Base-by-base conservation (phyloP, 2,888 invertebrate genomes). In the Habrosyne pyritoides region DNA sequence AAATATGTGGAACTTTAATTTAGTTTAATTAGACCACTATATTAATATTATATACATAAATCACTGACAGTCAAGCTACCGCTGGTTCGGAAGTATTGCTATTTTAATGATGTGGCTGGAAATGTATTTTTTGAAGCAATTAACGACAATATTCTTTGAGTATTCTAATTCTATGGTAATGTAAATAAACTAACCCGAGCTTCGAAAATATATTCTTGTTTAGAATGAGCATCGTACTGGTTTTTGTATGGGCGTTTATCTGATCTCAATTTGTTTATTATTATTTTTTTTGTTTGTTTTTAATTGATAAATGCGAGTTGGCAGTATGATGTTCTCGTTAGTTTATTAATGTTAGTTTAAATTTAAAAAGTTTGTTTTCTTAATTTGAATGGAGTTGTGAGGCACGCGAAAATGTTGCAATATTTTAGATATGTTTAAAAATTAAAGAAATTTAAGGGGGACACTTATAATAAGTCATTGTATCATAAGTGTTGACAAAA, bases 171-270 rank as follows among this genome's bases (percentile, higher is more conserved):
- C 42, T 8, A 8, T 18, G 42, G 42, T 7, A 18, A n/a, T 14
- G 42, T 18, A 18, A 33, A n/a, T n/a, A 10, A 30, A 30, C 10
- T 30, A 33, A 3, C 33, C 33, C 18, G 42, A 42, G 14, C 42
- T 18, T 7, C 18, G 42, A 42, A 18, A 14, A 0, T 18, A n/a
- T 18, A 42, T 42, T n/a, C 18, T 42, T 18, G 42, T 21, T 26
- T 24, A 12, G 47, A 53, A 51, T 57, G 70, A 69, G 70, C 67
- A 66, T 63, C 53, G 58, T 74, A 70, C 86, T 80, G 84, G 81
- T 84, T 63, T 84, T 86, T 87, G 87, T 89, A 84, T 84, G 87
- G 85, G 80, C 84, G 81, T 84, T 84, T 66, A 73, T 70, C 67
- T 87, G 89, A 90, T 90, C 90, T 89, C 89, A 88, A 67, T 71